Percentiles rank a stretch among this genome's conserved stretches.
phyloP scores from a whole-genome alignment of 1,140 invertebrate genomes.

The Drosophila grimshawi region DNA sequence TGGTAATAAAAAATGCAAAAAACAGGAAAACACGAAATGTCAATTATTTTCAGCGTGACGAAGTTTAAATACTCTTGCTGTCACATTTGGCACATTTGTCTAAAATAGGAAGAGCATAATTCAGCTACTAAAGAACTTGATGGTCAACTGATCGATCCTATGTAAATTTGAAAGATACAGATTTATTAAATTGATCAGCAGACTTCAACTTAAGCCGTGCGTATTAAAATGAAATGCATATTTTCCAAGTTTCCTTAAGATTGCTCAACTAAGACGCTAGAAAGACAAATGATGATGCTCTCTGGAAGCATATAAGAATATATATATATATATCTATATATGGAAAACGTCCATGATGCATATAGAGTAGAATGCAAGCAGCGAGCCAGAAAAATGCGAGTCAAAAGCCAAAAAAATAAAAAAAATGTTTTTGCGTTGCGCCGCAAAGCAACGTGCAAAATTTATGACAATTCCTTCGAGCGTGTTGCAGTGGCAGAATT shows the following conservation, averaged over 20 bases:
- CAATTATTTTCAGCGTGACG: neutral
- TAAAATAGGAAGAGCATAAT: too few species aligned
- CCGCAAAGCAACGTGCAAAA: conserved; percentile 71
- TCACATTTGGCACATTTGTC: too few species aligned
- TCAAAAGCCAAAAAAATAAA: conserved; percentile 30
- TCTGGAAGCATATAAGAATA: neutral
- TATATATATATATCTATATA: conserved; percentile 12
- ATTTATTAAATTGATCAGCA: too few species aligned
- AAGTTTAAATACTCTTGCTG: conserved; percentile 35
- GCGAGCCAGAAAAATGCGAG: conserved; percentile 24
- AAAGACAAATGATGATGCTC: neutral
- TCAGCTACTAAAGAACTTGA: too few species aligned
- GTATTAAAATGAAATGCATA: too few species aligned
- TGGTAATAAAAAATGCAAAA: conserved; percentile 34
- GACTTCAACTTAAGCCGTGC: too few species aligned
- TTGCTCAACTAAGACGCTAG: too few species aligned
- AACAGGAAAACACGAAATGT: conserved; percentile 10
- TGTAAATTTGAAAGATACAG: too few species aligned
- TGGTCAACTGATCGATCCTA: too few species aligned
- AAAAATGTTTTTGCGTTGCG: conserved; percentile 46
- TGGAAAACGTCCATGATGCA: neutral
- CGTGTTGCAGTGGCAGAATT: conserved; percentile 49
- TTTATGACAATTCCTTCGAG: conserved; percentile 68
- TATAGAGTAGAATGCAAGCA: conserved; percentile 9
- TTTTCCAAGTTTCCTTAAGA: too few species aligned